Evolutionary conservation across 2,888 invertebrate species (phyloP), one percentile per base, ranked within the genome.

Genomic region (Xylota segnis): DNA sequence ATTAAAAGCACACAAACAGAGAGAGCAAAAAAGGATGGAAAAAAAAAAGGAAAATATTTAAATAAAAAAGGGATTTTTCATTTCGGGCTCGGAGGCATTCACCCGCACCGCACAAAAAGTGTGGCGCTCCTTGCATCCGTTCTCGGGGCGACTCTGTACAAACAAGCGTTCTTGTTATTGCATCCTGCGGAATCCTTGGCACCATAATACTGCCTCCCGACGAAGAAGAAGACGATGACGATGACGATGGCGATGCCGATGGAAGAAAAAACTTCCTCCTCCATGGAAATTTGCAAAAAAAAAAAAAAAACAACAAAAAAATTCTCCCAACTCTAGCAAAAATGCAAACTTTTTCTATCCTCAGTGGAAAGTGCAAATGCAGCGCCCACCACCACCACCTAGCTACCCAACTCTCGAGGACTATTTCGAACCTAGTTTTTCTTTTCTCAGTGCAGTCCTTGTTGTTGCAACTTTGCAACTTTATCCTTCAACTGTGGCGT

Each of bases 61-160:
- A 87, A 87, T 87, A 87, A 83, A 87, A 87, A 87, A 74, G 68
- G 34, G 77, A 87, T 87, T 83, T 87, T 83, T 87, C 83, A 87
- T 87, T 87, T 87, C 83, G 61, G 43, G 66, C 66, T 68, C 72
- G 66, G n/a, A n/a, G n/a, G 54, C 66, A 77, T 81, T 81, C 86
- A 82, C 86, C 82, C 86, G 86, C 86, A 82, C 86, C 82, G 86
- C 76, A 72, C 56, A 82, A 86, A 86, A 86, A 86, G 79, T 77
- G 76, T 86, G 86, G 86, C 86, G 86, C 86, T 86, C 68, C 82
- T 82, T 68, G 72, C 68, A 86, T 86, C 86, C 86, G 86, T 63
- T 86, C 61, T 72, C 16, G 29, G 54, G 54, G 71, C 84, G 76
- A 71, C 45, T 59, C 72, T 82, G 75, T 86, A 82, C 86, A 86